Conservation (phyloP, 2,113 vertebrate species). For the Myxocyprinus asiaticus region DNA sequence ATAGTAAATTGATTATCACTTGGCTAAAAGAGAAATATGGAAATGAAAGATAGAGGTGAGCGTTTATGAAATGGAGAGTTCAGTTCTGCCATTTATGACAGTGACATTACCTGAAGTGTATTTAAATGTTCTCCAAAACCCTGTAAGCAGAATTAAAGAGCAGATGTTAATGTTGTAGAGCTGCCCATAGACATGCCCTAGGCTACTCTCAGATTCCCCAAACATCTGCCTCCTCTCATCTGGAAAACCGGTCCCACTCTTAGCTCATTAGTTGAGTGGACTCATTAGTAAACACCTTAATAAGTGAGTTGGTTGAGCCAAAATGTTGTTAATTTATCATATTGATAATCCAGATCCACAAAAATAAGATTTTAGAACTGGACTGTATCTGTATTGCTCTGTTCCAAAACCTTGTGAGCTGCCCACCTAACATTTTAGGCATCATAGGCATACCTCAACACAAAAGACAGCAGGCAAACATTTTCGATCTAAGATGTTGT, state of each 20-base stretch:
- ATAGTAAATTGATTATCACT: slow-evolving; percentile 30
- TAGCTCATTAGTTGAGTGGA: not conserved
- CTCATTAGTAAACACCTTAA: not conserved
- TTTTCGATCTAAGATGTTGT: too few species aligned
- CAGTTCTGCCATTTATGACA: not conserved
- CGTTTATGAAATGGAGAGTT: not conserved
- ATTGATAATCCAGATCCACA: not conserved
- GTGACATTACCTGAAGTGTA: slow-evolving; percentile 6
- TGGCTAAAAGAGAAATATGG: slow-evolving; percentile 1
- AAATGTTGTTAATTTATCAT: not conserved
- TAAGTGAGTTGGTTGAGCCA: not conserved
- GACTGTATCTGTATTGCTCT: not conserved
- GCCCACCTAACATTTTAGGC: not conserved
- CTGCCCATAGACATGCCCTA: not conserved
- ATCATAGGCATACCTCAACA: not conserved
- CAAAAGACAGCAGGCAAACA: too few species aligned
- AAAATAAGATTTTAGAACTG: not conserved
- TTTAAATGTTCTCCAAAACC: not conserved
- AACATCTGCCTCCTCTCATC: slow-evolving; percentile 7
- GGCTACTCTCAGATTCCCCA: not conserved
- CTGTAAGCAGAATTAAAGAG: not conserved
- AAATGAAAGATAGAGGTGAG: slow-evolving; percentile 8
- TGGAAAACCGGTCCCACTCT: not conserved
- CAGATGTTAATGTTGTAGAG: slow-evolving; percentile 25
- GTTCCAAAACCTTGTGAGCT: not conserved